These are phyloP conservation scores for Philopotamus ludificatus DNA, from an alignment of 1,140 invertebrate genomes.

Conservation along the genomic window DNA sequence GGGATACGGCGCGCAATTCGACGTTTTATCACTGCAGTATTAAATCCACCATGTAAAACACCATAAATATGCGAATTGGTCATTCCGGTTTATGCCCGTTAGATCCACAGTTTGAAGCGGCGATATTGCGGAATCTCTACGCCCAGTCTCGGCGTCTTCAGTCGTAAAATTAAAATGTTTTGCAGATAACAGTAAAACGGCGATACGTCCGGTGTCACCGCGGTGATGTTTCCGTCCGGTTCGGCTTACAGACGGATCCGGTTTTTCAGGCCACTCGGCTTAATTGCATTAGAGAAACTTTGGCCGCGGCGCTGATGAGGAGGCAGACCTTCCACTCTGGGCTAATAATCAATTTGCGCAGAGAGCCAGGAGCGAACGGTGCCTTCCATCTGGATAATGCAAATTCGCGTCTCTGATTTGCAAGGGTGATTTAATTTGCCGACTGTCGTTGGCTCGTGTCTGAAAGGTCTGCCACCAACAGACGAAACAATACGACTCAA, in stretches of 20 bases:
- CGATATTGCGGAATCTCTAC: no score
- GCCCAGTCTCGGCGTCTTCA: no score
- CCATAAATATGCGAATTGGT: no score
- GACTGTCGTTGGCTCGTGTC: constrained; percentile 6
- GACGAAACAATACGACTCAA: constrained; percentile 27
- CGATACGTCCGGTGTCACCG: not conserved
- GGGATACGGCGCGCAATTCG: no score
- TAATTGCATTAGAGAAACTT: constrained; percentile 41
- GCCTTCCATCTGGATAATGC: not conserved
- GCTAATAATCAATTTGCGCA: constrained; percentile 37
- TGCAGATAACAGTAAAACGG: no score
- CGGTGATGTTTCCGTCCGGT: constrained; percentile 10
- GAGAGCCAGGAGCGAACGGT: not conserved
- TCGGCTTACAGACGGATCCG: not conserved
- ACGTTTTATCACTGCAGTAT: no score
- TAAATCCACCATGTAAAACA: no score
- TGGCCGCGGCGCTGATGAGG: constrained; percentile 25
- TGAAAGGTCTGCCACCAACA: not conserved
- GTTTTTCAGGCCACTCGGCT: constrained; percentile 32
- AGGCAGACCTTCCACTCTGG: constrained; percentile 18
- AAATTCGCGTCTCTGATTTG: constrained; percentile 24
- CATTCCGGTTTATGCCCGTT: no score
- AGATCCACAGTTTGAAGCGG: no score
- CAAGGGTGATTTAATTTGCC: constrained; percentile 37
- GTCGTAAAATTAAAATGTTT: no score